Base-by-base conservation (phyloP, 1,140 invertebrate genomes). In the Oscheius sp. region DNA sequence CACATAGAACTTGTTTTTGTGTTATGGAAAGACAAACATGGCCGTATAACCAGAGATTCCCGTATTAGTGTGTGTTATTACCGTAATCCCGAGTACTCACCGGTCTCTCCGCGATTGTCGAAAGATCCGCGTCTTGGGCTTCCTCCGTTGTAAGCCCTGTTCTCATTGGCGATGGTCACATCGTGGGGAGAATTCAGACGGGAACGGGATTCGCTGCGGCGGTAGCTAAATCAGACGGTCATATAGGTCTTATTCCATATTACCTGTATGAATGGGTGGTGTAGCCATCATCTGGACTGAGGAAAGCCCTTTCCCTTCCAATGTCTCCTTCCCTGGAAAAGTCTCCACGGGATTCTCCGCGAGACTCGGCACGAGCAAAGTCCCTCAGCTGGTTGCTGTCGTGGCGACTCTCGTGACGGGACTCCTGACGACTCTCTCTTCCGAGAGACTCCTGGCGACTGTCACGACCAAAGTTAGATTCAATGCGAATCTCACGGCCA, bases 261-360 rank as follows among this genome's bases (percentile, higher is more conserved):
- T 55, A 71, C 68, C 69, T 71, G 31, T 71, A 71, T 7, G 58
- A 63, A 34, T 65, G 69, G 42, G 59, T 61, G 2, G 69, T 61
- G 32, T 63, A 71, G 3, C 58, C 69, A 55, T 71, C 69, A 61
- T 58, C 29, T 3, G 69, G 59, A 28, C 67, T 55, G 4, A 55
- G 67, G 31, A 31, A 36, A 38, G 58, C 55, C 18, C 45, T 58
- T 23, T 23, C 49, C n/a, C 38, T 42, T 20, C 49, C 49, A 23
- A 20, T 20, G 23, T 55, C 49, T 26, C 28, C 28, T 26, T 55
- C 49, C 23, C 49, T 7, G n/a, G n/a, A n/a, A n/a, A n/a, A n/a
- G n/a, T n/a, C n/a, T n/a, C n/a, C n/a, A n/a, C n/a, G n/a, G n/a
- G n/a, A n/a, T n/a, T n/a, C n/a, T n/a, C n/a, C n/a, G n/a, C n/a